Evolutionary conservation across 2,888 invertebrate species (phyloP), one percentile per base, ranked within the genome.

Genomic region (Dynastes maya): DNA sequence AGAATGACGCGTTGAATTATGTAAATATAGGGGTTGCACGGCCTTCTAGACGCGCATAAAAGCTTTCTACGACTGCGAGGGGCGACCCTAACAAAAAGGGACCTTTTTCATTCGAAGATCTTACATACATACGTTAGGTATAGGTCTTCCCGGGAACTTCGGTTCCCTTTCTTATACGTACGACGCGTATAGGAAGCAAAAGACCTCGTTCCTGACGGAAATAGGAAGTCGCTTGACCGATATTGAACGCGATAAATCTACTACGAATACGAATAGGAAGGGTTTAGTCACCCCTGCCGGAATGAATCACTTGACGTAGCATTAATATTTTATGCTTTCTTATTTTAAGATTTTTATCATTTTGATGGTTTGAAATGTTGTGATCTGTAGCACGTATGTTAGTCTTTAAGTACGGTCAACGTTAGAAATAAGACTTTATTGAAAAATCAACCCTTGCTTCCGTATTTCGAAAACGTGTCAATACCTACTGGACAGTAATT

Each of bases 191-290:
- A 55, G 55, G 55, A 55, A 55, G 55, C 55, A 22, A 55, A 22
- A 55, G 16, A 55, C 55, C 22, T 16, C 22, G 22, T 55, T 55
- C 55, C 55, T 16, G 55, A 22, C 55, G 16, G 22, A 55, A 55
- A 55, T 55, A 55, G 55, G 55, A 55, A 55, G 55, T 55, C 55
- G 55, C 55, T 55, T 55, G 55, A 55, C 55, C 55, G 55, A 55
- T 55, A 55, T 55, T 55, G 55, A 55, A 55, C 22, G 55, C 55
- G 55, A 55, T 55, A 55, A 55, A 55, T 55, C 55, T 55, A 55
- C 55, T 55, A 55, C 22, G 22, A 55, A 55, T 4, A 55, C 5
- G 55, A 22, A 16, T 16, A 16, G 5, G 16, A 27, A 22, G 55
- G 16, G 22, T 55, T 55, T 22, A 22, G 16, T 55, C 22, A 8